A percentile compares a stretch with the other conserved stretches of the same genome.
phyloP scores from a whole-genome alignment of 2,888 invertebrate species.

The Salpingus planirostris region DNA sequence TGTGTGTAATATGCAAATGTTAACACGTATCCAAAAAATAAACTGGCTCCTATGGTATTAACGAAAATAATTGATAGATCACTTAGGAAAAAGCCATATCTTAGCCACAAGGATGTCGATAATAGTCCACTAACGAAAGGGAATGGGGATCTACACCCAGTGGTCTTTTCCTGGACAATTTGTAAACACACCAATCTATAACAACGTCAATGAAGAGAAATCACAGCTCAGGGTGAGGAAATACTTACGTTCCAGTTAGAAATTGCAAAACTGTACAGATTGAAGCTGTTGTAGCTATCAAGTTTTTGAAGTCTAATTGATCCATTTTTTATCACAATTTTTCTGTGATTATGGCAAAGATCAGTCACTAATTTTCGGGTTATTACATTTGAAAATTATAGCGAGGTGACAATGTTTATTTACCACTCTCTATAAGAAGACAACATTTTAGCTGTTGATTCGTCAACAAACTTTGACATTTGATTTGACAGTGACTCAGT shows the following conservation, averaged over 20 bases:
- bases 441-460: too few relatives aligned
- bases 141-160: slow-evolving; percentile 66
- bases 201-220: slow-evolving; percentile 22
- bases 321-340: slow-evolving; percentile 30
- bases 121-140: slow-evolving; percentile 70
- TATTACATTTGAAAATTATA: neutral
- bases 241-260: slow-evolving; percentile 75
- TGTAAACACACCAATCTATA: slow-evolving; percentile 68
- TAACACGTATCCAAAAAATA: slow-evolving; percentile 61
- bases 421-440: too few relatives aligned
- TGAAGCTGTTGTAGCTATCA: slow-evolving; percentile 55
- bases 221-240: neutral
- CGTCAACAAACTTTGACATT: too few relatives aligned
- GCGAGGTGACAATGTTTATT: neutral
- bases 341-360: neutral
- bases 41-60: slow-evolving; percentile 61
- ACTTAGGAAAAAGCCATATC: slow-evolving; percentile 66
- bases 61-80: slow-evolving; percentile 66
- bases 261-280: slow-evolving; percentile 74
- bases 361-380: neutral
- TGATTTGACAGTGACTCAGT: too few relatives aligned
- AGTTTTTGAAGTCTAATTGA: slow-evolving; percentile 38
- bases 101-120: slow-evolving; percentile 71
- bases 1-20: slow-evolving; percentile 66
- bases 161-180: slow-evolving; percentile 63